Evolutionary conservation across 2,797 vertebrate species (phyloP).

Genomic region (Smutsia temminckii): DNA sequence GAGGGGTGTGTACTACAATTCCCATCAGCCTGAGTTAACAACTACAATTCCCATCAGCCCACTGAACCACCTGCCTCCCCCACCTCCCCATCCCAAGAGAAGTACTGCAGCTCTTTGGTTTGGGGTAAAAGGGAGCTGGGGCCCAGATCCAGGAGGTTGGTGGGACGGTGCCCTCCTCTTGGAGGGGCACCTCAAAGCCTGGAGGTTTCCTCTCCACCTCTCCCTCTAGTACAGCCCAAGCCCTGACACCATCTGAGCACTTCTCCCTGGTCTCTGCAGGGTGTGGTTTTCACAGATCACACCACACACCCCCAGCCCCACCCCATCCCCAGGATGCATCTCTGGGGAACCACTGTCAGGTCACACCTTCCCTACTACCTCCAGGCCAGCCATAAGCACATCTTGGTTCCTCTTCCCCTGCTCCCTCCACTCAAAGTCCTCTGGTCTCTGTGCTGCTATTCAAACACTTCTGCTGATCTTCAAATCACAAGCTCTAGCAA

Average conservation of each 20-base stretch:
- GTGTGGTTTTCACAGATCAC: not conserved
- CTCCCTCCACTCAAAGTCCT: not conserved
- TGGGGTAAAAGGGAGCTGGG: not conserved
- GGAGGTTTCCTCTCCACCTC: not conserved
- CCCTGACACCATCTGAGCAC: not conserved
- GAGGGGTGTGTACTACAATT: not conserved
- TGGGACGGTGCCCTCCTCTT: not conserved
- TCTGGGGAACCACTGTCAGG: not conserved
- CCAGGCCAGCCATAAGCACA: not conserved
- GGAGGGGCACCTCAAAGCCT: not conserved
- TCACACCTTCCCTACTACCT: not conserved
- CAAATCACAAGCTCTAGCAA: not conserved
- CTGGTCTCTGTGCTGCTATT: not conserved
- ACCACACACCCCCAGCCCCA: not conserved
- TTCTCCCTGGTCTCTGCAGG: not conserved
- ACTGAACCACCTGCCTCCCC: not conserved
- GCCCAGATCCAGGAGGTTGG: not conserved
- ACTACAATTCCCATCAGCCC: slow-evolving; percentile 59
- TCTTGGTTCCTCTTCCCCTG: not conserved
- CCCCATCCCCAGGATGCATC: not conserved
- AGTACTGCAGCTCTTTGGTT: not conserved
- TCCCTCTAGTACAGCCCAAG: not conserved
- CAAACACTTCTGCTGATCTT: not conserved
- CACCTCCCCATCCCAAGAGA: not conserved
- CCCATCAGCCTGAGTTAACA: slow-evolving; percentile 33